These are phyloP conservation scores for Drosophila aff. DNA, from an alignment of 1,140 invertebrate species.

Conservation along the genomic window DNA sequence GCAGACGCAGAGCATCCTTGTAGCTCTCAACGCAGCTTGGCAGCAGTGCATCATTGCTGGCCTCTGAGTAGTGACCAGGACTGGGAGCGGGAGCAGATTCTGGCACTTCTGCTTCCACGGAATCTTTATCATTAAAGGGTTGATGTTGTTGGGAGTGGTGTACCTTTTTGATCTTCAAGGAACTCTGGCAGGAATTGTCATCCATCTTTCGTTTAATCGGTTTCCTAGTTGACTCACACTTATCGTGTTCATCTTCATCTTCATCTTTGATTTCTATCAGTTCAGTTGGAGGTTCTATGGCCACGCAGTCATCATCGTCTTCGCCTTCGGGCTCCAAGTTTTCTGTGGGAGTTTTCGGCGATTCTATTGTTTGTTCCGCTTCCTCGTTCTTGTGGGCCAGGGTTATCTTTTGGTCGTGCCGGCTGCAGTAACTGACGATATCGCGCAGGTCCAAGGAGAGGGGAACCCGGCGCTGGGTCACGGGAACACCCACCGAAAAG, in stretches of 20 bases:
- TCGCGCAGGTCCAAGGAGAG: constrained; percentile 73
- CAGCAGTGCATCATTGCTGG: constrained; percentile 48
- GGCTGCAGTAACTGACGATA: constrained; percentile 74
- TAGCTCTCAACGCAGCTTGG: constrained; percentile 64
- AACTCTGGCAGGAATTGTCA: neutral
- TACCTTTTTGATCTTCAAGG: constrained; percentile 68
- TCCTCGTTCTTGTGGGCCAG: constrained; percentile 34
- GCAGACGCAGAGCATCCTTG: constrained; percentile 72
- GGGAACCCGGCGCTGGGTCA: constrained; percentile 44
- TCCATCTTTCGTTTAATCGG: constrained; percentile 19
- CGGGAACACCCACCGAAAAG: constrained; percentile 59
- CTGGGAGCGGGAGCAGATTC: constrained; percentile 8
- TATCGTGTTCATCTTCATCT: constrained; percentile 41
- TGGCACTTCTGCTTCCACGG: neutral
- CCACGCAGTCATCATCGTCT: constrained; percentile 66
- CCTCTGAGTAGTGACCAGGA: constrained; percentile 52
- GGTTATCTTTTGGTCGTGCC: constrained; percentile 56
- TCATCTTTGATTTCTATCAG: constrained; percentile 73
- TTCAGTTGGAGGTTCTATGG: constrained; percentile 59
- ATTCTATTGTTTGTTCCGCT: neutral
- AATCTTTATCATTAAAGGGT: constrained; percentile 8
- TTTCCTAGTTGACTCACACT: neutral
- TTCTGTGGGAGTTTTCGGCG: constrained; percentile 1
- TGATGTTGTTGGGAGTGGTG: constrained; percentile 21
- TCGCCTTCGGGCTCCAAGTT: constrained; percentile 3